Evolutionary conservation across 2,888 invertebrate species (phyloP), one percentile per base, ranked within the genome.

Genomic region (Blera fallax): DNA sequence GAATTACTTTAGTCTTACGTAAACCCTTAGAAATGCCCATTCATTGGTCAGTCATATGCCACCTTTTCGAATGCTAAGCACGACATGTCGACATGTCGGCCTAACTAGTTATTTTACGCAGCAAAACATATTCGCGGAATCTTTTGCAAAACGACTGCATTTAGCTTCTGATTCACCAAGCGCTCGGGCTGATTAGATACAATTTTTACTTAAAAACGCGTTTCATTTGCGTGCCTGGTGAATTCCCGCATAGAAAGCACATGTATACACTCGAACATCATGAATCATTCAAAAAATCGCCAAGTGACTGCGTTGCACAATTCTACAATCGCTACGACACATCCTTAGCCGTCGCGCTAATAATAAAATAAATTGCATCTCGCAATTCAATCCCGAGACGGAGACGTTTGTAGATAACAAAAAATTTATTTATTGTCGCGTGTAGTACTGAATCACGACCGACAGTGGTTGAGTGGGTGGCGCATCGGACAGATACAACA

Each of bases 391-490:
- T 60, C 34, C 27, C 3, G n/a, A n/a, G n/a, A n/a, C 24, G 10
- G 16, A 64, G 48, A 65, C 65, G 5, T 48, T 54, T 29, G 21
- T 45, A 21, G 43, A 72, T 72, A 72, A 7, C 8, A 10, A 67
- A 52, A 29, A 11, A 40, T 50, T 58, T 50, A 50, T 69, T 62
- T 60, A 52, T 34, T 43, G 14, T 21, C 14, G 21, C 37, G 21
- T 40, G 27, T 50, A 52, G 6, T 52, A 79, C 48, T 79, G 54
- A 67, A 73, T 79, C 73, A 73, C 58, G 43, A 58, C 27, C 50
- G 11, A 64, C 37, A 56, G 43, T 8, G 32, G 52, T 24, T 45
- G 69, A 62, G 81, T 76, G 81, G 76, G 81, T 54, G 58, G 24
- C 27, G 4, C 16, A 45, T 58, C 37, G 50, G 14, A 27, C 27